Conservation (phyloP, 2,113 vertebrate species). For the Syrrhaptes paradoxus region DNA sequence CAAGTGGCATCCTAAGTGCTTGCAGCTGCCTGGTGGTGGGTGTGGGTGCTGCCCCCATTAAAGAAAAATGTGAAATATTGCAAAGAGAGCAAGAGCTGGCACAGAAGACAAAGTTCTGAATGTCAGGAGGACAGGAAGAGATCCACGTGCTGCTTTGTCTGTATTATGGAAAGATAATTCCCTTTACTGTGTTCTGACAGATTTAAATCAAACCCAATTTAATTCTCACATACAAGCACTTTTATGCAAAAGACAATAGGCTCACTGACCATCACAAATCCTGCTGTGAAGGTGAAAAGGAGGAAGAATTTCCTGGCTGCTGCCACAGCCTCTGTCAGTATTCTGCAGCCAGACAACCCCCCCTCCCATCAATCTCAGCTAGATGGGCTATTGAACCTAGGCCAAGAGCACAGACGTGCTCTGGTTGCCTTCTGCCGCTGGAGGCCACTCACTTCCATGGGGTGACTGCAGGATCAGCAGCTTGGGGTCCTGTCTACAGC, state of each 20-base stretch:
- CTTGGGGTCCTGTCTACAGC: neutral
- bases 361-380: neutral
- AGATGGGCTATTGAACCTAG: neutral
- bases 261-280: neutral
- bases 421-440: neutral
- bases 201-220: neutral
- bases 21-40: neutral
- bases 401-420: neutral
- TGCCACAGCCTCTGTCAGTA: neutral
- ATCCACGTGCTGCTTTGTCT: neutral
- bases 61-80: neutral
- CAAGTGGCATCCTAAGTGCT: neutral
- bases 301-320: constrained; percentile 12
- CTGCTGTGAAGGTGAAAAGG: constrained; percentile 32
- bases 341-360: neutral
- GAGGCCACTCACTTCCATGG: constrained; percentile 28
- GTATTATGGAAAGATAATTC: neutral
- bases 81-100: neutral
- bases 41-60: neutral
- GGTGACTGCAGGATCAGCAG: neutral
- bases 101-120: neutral
- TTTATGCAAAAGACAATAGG: neutral
- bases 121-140: neutral
- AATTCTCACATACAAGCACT: neutral
- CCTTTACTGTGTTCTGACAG: neutral